Percentiles rank a stretch among this genome's conserved stretches.
phyloP scores from a whole-genome alignment of 2,113 vertebrate genomes.

The Heloderma charlesbogerti region DNA sequence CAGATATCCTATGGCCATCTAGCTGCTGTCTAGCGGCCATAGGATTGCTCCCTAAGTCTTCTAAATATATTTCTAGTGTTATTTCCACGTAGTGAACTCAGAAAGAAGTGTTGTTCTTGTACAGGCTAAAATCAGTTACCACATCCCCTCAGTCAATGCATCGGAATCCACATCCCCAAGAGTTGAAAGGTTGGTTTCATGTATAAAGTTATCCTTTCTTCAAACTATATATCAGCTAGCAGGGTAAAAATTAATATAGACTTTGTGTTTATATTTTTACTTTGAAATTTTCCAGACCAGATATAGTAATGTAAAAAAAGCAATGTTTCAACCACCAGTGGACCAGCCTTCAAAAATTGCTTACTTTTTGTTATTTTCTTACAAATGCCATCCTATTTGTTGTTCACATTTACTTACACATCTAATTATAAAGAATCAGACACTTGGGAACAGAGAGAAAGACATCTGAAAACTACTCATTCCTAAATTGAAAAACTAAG shows the following conservation, averaged over 20 bases:
- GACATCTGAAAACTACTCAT: background rate
- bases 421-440: background rate
- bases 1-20: too few relatives aligned
- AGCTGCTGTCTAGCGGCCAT: too few relatives aligned
- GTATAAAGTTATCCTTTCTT: too few relatives aligned
- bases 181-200: too few relatives aligned
- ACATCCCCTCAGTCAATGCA: too few relatives aligned
- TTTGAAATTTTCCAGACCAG: too few relatives aligned
- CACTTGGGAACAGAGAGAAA: background rate
- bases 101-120: background rate
- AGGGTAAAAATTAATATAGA: too few relatives aligned
- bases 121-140: background rate
- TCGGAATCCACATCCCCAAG: too few relatives aligned
- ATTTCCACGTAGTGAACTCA: background rate
- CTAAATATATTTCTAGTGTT: background rate
- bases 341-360: background rate
- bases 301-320: background rate
- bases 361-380: background rate
- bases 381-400: background rate
- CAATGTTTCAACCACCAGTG: background rate
- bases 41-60: too few relatives aligned
- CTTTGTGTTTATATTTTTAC: background rate
- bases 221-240: too few relatives aligned
- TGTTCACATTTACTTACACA: background rate
- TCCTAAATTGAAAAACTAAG: background rate